These are phyloP conservation scores for Bambusicola thoracicus DNA, from an alignment of 2,113 vertebrate genomes.

Conservation along the genomic window DNA sequence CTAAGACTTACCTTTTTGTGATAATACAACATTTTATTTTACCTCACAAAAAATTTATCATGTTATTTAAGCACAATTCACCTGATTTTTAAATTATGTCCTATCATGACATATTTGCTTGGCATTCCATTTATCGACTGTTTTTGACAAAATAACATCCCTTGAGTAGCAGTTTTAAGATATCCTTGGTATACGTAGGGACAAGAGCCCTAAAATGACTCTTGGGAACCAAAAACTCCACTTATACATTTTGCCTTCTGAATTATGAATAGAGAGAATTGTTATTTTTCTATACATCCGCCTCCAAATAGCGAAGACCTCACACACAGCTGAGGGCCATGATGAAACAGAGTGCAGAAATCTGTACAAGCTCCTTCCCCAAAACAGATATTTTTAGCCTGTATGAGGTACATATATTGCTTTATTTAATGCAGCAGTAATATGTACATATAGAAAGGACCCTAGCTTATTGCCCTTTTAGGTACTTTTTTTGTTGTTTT, in stretches of 20 bases:
- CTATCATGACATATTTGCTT: not conserved
- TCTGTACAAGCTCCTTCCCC: not conserved
- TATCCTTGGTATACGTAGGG: not conserved
- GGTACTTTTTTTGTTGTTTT: not conserved
- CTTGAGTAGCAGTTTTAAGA: not conserved
- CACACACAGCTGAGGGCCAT: not conserved
- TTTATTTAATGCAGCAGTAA: not conserved
- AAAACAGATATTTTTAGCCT: not conserved
- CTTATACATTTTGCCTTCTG: not conserved
- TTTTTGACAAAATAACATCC: not conserved
- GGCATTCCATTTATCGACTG: not conserved
- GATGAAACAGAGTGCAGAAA: not conserved
- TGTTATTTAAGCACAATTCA: not conserved
- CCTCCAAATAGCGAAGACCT: not conserved
- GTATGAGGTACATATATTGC: not conserved
- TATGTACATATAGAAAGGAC: not conserved
- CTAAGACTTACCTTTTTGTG: not conserved
- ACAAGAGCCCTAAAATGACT: not conserved
- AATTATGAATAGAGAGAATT: not conserved
- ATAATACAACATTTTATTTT: not conserved
- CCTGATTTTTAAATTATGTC: not conserved
- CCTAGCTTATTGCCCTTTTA: not conserved
- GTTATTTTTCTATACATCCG: not conserved
- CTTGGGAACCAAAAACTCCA: not conserved
- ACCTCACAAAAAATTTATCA: not conserved